These are phyloP conservation scores for Alligator mississippiensis DNA, from an alignment of 2,113 vertebrate genomes.

Conservation along the genomic window DNA sequence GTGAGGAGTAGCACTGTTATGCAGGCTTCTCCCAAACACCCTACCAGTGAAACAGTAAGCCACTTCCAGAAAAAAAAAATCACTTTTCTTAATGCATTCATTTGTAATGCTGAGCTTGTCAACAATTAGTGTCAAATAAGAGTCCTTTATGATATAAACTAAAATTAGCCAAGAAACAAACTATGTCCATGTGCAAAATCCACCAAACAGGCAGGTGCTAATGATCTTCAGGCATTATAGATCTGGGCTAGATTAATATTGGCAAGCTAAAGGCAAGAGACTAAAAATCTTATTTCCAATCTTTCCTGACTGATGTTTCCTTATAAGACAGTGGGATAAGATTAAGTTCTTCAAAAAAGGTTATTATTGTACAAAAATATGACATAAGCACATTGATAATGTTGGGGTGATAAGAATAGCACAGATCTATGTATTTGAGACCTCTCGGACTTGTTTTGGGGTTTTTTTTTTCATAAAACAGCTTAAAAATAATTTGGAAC, in stretches of 20 bases:
- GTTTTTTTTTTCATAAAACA: background rate
- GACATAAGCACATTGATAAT: background rate
- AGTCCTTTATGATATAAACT: background rate
- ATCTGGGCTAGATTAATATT: background rate
- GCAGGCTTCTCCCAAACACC: background rate
- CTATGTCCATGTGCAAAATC: accelerated
- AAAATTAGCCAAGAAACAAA: background rate
- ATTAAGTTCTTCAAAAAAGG: background rate
- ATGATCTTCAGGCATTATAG: accelerated
- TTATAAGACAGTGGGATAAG: background rate
- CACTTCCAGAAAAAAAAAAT: background rate
- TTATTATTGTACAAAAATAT: background rate
- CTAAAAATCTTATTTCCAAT: background rate
- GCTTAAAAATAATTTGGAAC: background rate
- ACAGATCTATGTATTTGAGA: background rate
- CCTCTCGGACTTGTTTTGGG: background rate
- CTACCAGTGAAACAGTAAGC: background rate
- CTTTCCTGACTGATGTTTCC: background rate
- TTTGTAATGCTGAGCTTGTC: background rate
- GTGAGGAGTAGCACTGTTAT: background rate
- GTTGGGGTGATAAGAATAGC: background rate
- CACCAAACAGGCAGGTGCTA: background rate
- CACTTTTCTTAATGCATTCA: background rate
- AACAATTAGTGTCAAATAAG: background rate
- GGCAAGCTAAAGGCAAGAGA: background rate